Evolutionary conservation across 2,888 invertebrate species (phyloP).

Genomic region (Hydriomena furcata): DNA sequence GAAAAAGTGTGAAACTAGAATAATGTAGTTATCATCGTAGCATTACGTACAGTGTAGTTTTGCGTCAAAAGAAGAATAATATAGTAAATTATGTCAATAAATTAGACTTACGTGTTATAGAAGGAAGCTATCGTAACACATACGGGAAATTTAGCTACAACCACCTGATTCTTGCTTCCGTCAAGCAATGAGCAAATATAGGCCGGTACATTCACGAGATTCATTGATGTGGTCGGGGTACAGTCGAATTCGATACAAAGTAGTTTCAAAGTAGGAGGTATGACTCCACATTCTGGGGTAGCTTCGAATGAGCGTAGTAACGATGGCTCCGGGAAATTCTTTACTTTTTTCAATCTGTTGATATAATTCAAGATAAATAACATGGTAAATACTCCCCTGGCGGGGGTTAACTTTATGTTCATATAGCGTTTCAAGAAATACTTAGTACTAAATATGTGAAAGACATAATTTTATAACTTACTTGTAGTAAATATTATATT

Average conservation of each 20-base stretch:
- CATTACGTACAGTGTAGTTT: too few species aligned
- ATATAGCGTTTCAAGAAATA: too few species aligned
- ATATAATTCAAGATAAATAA: neutral
- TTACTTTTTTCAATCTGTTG: constrained; percentile 71
- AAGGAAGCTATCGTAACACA: constrained; percentile 72
- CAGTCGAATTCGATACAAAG: constrained; percentile 65
- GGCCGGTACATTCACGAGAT: constrained; percentile 66
- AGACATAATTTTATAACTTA: constrained; percentile 53
- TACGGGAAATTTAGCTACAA: constrained; percentile 76
- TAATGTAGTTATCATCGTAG: neutral
- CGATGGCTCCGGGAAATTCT: constrained; percentile 71
- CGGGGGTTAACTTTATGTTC: too few species aligned
- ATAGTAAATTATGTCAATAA: neutral
- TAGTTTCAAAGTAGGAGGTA: constrained; percentile 57
- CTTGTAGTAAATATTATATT: constrained; percentile 82
- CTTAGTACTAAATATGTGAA: too few species aligned
- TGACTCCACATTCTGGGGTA: constrained; percentile 59
- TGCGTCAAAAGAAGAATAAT: too few species aligned
- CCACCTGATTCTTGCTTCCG: constrained; percentile 69
- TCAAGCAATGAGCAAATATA: constrained; percentile 73
- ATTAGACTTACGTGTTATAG: constrained; percentile 69
- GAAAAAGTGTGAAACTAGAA: constrained; percentile 82
- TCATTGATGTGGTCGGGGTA: constrained; percentile 70
- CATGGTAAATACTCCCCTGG: too few species aligned
- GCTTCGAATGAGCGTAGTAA: constrained; percentile 65